Percentiles rank a stretch among this genome's conserved stretches.
phyloP scores from a whole-genome alignment of 2,113 vertebrate species.

The Alectura lathami region DNA sequence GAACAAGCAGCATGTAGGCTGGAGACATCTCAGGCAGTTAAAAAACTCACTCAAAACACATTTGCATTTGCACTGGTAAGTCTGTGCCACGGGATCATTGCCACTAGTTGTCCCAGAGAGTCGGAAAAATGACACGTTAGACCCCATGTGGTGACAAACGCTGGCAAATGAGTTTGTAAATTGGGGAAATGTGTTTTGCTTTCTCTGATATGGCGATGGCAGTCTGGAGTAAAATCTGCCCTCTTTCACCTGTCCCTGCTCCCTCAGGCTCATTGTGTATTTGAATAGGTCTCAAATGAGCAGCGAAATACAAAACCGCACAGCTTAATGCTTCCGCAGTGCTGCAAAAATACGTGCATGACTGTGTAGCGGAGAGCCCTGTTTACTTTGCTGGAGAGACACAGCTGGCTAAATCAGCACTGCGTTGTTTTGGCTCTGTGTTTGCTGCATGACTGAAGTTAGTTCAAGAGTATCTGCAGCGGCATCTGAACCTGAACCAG shows the following conservation, averaged over 20 bases:
- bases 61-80: background rate
- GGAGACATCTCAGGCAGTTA: background rate
- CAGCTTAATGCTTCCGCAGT: background rate
- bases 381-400: background rate
- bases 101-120: background rate
- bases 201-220: background rate
- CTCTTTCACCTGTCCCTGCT: background rate
- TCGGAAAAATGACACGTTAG: background rate
- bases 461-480: background rate
- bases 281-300: constrained; percentile 18
- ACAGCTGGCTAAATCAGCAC: background rate
- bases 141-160: rapidly evolving
- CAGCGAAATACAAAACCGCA: background rate
- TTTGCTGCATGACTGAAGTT: background rate
- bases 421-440: background rate
- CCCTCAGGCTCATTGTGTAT: background rate
- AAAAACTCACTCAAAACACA: background rate
- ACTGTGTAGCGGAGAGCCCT: background rate
- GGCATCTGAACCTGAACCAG: background rate
- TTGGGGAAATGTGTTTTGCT: background rate
- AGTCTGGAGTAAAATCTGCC: background rate
- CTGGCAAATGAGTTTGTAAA: background rate
- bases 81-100: background rate
- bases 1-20: background rate
- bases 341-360: background rate